These are phyloP conservation scores for Heliconius melpomene DNA, from an alignment of 1,140 invertebrate species.

Conservation along the genomic window DNA sequence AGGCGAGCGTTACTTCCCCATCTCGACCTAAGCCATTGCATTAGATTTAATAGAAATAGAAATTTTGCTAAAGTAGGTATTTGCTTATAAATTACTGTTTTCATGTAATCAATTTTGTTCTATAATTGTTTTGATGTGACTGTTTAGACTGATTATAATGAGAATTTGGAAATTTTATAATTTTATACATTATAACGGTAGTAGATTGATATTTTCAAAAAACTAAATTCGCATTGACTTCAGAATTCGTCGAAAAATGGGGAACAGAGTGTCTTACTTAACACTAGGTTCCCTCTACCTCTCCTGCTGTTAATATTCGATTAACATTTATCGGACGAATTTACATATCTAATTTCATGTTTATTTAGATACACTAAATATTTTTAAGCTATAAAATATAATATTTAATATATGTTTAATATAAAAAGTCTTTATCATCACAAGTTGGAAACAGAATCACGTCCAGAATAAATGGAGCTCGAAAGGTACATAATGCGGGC, in stretches of 20 bases:
- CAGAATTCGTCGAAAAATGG: no score
- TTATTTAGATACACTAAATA: no score
- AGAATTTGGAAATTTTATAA: neutral
- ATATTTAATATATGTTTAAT: slow-evolving; percentile 5
- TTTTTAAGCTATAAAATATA: slow-evolving; percentile 1
- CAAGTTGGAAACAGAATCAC: slow-evolving; percentile 27
- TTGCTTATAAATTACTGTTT: no score
- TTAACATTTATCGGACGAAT: no score
- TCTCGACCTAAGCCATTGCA: slow-evolving; percentile 14
- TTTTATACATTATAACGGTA: neutral
- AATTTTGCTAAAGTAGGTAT: neutral
- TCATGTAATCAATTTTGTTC: no score
- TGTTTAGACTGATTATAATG: no score
- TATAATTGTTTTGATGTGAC: no score
- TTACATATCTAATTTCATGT: no score
- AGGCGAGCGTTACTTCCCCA: slow-evolving; percentile 55
- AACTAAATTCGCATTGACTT: no score
- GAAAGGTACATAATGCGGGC: slow-evolving; percentile 35
- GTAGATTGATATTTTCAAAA: neutral
- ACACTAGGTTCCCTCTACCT: no score
- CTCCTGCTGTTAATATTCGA: no score
- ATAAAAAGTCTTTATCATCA: slow-evolving; percentile 14
- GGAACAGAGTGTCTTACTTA: no score
- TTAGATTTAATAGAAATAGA: slow-evolving; percentile 6
- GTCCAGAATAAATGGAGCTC: slow-evolving; percentile 27